Evolutionary conservation across 1,140 invertebrate species (phyloP).

Genomic region (Hesperophylax magnus): DNA sequence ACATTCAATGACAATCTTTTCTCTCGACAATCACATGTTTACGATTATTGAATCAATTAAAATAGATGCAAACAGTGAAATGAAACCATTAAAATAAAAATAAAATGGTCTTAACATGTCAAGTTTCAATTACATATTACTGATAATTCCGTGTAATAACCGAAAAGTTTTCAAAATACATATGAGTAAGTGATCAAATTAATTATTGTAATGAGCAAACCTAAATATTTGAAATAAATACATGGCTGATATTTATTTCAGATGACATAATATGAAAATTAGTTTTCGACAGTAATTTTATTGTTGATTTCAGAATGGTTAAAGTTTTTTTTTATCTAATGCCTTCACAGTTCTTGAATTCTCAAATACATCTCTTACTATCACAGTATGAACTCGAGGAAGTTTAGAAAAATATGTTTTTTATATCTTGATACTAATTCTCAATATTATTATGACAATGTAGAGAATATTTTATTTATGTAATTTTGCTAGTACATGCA

Average conservation of each 20-base stretch:
- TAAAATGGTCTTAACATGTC: no score
- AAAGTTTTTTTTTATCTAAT: neutral
- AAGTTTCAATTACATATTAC: no score
- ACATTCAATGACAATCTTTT: neutral
- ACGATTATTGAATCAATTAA: no score
- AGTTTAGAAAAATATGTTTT: neutral
- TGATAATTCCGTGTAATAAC: no score
- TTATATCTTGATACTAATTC: neutral
- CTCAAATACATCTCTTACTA: neutral
- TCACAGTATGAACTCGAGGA: neutral
- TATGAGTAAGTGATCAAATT: no score
- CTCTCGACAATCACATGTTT: no score
- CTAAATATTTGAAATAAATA: neutral
- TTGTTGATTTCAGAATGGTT: neutral
- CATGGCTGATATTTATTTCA: neutral
- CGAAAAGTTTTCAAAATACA: no score
- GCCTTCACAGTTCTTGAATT: neutral
- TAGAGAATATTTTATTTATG: conserved; percentile 17
- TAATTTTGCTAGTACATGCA: conserved; percentile 35
- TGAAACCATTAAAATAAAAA: no score
- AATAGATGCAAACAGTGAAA: no score
- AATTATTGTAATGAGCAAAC: no score
- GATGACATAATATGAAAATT: neutral
- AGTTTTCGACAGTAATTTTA: neutral
- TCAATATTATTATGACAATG: neutral